A percentile compares a stretch with the other conserved stretches of the same genome.
Evolutionary conservation across 1,140 invertebrate genomes (phyloP).

Genomic region (Hycleus phaleratus): DNA sequence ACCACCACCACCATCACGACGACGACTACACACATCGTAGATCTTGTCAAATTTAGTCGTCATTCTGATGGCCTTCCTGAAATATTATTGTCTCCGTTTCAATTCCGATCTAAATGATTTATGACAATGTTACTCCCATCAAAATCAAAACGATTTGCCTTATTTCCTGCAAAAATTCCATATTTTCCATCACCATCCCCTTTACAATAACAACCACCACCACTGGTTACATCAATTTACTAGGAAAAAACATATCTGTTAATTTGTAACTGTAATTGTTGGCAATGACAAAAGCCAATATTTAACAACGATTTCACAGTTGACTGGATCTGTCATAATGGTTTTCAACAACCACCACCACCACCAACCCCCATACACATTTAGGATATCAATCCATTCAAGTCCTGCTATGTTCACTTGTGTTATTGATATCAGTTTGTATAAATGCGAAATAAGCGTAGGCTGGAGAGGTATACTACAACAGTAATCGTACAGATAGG

Average conservation of each 20-base stretch:
- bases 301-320: constrained; percentile 25
- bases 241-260: background rate
- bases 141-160: too few relatives aligned
- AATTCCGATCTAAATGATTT: constrained; percentile 15
- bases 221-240: too few relatives aligned
- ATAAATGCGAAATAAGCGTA: too few relatives aligned
- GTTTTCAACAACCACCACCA: constrained; percentile 3
- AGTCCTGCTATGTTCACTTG: constrained; percentile 11
- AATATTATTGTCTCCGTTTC: constrained; percentile 29
- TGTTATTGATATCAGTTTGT: constrained; percentile 23
- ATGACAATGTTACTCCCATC: background rate
- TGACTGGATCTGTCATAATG: constrained; percentile 26
- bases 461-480: too few relatives aligned
- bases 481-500: too few relatives aligned
- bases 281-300: constrained; percentile 18
- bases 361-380: too few relatives aligned
- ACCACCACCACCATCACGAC: too few relatives aligned
- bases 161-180: too few relatives aligned
- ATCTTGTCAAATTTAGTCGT: constrained; percentile 30
- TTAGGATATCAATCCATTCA: background rate
- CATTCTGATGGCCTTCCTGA: constrained; percentile 27
- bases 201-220: too few relatives aligned
- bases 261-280: constrained; percentile 26
- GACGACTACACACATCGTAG: constrained; percentile 21
- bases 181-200: too few relatives aligned